phyloP scores from a whole-genome alignment of 2,797 vertebrate species.

The Prunella strophiata region DNA sequence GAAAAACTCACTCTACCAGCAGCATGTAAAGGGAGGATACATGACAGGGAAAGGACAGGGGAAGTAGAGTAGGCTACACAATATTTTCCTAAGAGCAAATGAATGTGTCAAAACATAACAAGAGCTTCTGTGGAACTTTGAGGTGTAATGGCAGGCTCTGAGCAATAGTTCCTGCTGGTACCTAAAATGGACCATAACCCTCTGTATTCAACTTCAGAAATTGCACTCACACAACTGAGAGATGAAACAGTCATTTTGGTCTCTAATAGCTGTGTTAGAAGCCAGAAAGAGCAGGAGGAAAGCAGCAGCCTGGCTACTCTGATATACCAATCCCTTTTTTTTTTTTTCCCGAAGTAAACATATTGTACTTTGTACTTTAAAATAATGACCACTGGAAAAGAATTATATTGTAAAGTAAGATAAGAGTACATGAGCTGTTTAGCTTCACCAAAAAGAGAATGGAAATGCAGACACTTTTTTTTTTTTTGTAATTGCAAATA shows the following conservation, averaged over 20 bases:
- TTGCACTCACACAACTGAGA: background rate
- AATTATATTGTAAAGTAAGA: background rate
- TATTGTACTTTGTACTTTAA: background rate
- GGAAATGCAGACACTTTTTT: background rate
- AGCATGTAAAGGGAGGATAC: background rate
- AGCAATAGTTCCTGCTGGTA: conserved; percentile 27
- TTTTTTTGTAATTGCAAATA: background rate
- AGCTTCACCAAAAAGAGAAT: background rate
- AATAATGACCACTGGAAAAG: background rate
- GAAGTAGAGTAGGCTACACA: background rate
- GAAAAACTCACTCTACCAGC: background rate
- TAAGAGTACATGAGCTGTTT: background rate
- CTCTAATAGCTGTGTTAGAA: background rate
- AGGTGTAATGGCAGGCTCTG: background rate
- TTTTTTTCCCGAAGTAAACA: background rate
- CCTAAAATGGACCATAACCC: conserved; percentile 44
- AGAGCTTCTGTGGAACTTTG: background rate
- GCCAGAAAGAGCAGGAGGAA: background rate
- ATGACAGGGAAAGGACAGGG: background rate
- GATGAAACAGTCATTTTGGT: background rate
- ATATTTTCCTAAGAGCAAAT: background rate
- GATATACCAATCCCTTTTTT: background rate
- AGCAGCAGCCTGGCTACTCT: background rate
- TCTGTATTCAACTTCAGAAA: conserved; percentile 37
- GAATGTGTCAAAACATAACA: background rate